Evolutionary conservation across 2,797 vertebrate species (phyloP).

Genomic region (Phoeniculus purpureus): DNA sequence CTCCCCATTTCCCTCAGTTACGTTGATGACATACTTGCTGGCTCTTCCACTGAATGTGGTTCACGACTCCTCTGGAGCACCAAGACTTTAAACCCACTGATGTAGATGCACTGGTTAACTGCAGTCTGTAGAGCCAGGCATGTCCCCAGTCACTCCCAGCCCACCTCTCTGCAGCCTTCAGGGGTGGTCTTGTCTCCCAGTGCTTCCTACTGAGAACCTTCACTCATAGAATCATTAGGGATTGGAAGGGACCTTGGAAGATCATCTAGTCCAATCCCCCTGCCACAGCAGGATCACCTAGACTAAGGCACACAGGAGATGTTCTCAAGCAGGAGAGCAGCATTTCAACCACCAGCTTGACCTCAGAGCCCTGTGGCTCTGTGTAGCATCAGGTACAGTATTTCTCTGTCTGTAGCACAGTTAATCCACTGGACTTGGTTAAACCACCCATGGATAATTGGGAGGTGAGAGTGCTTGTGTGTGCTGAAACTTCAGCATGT

Average conservation of each 20-base stretch:
- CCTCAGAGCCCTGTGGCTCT: neutral
- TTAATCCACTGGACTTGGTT: constrained; percentile 15
- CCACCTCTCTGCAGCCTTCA: neutral
- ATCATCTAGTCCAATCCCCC: too few relatives aligned
- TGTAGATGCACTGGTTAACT: neutral
- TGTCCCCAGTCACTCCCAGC: neutral
- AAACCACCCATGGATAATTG: neutral
- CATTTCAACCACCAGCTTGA: neutral
- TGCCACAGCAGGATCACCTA: too few relatives aligned
- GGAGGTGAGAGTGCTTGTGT: neutral
- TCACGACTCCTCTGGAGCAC: neutral
- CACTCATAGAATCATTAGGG: too few relatives aligned
- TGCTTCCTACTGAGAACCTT: neutral
- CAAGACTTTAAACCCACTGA: neutral
- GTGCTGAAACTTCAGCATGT: neutral
- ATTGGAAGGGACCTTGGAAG: too few relatives aligned
- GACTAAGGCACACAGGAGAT: too few relatives aligned
- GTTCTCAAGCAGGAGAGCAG: neutral
- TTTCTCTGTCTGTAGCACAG: neutral
- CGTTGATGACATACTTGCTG: constrained; percentile 48
- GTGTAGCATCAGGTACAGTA: neutral
- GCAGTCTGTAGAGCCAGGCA: neutral
- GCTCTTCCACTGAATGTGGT: neutral
- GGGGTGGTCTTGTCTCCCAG: neutral
- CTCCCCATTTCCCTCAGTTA: neutral